A percentile compares a stretch with the other conserved stretches of the same genome.
Evolutionary conservation across 2,797 vertebrate species (phyloP).

Genomic region (Sparus aurata): DNA sequence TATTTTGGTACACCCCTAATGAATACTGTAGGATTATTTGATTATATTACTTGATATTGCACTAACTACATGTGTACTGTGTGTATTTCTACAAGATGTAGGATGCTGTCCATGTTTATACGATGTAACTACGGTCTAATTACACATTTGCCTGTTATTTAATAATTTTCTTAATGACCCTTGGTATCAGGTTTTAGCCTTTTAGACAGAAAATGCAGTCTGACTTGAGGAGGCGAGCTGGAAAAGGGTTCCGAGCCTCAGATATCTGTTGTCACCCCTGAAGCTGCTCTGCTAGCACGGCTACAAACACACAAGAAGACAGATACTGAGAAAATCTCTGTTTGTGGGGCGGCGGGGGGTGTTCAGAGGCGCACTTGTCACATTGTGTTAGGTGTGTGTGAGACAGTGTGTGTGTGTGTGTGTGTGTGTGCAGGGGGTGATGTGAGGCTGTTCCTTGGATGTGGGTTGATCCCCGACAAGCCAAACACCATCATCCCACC

Average conservation of each 20-base stretch:
- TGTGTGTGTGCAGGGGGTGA: conserved; percentile 1
- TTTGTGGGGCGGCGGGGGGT: neutral
- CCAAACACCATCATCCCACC: conserved; percentile 38
- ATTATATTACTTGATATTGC: too few species aligned
- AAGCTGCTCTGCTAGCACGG: neutral
- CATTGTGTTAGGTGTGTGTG: conserved; percentile 47
- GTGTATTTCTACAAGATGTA: too few species aligned
- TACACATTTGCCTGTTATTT: too few species aligned
- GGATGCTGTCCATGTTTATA: too few species aligned
- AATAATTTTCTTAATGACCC: too few species aligned
- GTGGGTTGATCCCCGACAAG: conserved; percentile 42
- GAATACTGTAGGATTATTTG: too few species aligned
- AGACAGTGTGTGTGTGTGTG: conserved; percentile 3
- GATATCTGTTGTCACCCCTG: neutral
- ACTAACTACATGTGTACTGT: too few species aligned
- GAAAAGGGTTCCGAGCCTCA: neutral
- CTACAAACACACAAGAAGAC: conserved; percentile 20
- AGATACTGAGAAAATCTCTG: conserved; percentile 10
- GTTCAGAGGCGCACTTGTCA: conserved; percentile 48
- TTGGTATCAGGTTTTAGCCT: neutral
- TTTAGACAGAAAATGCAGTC: too few species aligned
- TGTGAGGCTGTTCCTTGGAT: conserved; percentile 42
- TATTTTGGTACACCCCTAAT: too few species aligned
- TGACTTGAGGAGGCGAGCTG: neutral
- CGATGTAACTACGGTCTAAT: too few species aligned